Evolutionary conservation across 2,113 vertebrate genomes (phyloP).

Genomic region (Colaptes auratus): DNA sequence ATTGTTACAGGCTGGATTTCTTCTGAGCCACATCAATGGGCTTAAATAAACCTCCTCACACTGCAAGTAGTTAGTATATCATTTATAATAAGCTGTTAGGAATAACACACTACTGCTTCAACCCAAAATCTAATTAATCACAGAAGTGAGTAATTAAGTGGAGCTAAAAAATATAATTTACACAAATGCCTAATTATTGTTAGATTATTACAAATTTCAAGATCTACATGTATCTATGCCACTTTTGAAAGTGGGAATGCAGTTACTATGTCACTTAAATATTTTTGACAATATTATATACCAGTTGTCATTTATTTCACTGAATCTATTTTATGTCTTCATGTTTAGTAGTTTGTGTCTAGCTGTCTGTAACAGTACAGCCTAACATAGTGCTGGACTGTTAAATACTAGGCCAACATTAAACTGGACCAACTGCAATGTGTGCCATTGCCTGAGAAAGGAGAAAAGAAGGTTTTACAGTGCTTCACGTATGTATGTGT

Average conservation of each 20-base stretch:
- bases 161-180: neutral
- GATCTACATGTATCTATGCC: neutral
- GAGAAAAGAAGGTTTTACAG: neutral
- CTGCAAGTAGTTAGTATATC: neutral
- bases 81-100: neutral
- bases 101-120: neutral
- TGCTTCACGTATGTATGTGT: neutral
- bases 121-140: conserved; percentile 43
- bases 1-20: neutral
- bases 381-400: neutral
- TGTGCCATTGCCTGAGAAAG: neutral
- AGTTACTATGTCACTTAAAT: neutral
- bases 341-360: neutral
- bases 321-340: neutral
- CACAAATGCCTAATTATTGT: conserved; percentile 2
- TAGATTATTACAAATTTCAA: neutral
- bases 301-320: neutral
- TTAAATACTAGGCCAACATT: neutral
- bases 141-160: neutral
- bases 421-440: neutral
- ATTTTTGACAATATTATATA: neutral
- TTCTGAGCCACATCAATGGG: neutral
- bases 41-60: neutral
- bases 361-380: neutral
- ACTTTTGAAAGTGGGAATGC: neutral